Conservation (phyloP, 2,797 vertebrate species). For the Clamator glandarius region DNA sequence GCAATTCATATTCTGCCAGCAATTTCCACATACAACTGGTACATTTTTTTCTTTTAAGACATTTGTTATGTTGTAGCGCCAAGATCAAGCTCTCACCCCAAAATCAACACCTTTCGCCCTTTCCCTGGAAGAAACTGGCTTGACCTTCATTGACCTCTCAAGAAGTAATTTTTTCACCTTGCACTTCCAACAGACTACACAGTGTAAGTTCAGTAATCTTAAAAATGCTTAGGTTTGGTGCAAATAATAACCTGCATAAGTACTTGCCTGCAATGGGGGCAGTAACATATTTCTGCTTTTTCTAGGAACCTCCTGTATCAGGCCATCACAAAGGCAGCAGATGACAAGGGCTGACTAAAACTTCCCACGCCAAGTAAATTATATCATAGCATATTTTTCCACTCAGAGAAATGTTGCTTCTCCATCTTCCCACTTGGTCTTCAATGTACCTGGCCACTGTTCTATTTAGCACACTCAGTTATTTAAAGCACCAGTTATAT, state of each 20-base stretch:
- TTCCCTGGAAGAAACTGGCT: neutral
- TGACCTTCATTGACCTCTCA: neutral
- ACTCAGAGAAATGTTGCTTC: neutral
- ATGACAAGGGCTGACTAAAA: neutral
- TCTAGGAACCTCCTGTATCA: neutral
- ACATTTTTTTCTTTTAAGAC: neutral
- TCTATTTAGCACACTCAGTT: neutral
- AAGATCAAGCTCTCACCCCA: neutral
- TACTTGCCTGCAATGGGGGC: neutral
- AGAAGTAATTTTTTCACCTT: neutral
- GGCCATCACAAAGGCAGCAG: neutral
- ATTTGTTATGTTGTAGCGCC: neutral
- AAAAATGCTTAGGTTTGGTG: neutral
- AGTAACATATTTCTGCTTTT: neutral
- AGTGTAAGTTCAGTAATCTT: fast-evolving
- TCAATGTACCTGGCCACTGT: neutral
- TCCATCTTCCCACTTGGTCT: neutral
- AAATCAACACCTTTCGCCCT: neutral
- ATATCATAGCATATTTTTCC: neutral
- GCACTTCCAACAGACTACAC: neutral
- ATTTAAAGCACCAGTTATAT: neutral
- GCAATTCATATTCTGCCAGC: neutral
- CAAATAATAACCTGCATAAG: neutral
- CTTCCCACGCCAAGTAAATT: neutral
- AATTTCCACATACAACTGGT: neutral